Evolutionary conservation across 2,797 vertebrate genomes (phyloP).

Genomic region (Simalia tracyae): DNA sequence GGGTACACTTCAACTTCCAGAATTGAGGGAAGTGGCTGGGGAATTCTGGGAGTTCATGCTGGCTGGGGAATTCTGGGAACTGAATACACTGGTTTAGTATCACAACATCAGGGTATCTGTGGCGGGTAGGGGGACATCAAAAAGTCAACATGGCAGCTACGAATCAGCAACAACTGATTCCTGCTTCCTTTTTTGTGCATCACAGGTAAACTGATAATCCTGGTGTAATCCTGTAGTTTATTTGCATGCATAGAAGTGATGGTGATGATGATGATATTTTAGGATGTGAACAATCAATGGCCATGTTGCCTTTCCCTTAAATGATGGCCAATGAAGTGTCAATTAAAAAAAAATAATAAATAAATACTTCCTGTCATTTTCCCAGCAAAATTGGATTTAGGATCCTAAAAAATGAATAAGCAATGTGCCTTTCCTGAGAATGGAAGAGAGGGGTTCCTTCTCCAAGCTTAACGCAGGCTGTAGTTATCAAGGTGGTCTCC

Average conservation of each 20-base stretch:
- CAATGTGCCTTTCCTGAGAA: background rate
- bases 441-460: background rate
- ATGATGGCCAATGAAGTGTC: background rate
- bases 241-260: too few relatives aligned
- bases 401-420: background rate
- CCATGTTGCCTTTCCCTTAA: background rate
- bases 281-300: background rate
- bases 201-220: too few relatives aligned
- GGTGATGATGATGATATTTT: background rate
- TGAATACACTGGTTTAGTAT: background rate
- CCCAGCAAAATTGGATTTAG: background rate
- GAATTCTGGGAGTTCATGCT: too few relatives aligned
- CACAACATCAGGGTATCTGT: too few relatives aligned
- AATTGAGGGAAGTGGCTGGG: too few relatives aligned
- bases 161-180: too few relatives aligned
- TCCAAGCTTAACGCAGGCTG: background rate
- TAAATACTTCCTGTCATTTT: background rate
- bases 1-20: background rate
- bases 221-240: too few relatives aligned
- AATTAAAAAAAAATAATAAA: background rate
- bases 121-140: too few relatives aligned
- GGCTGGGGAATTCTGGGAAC: background rate
- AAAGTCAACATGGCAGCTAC: too few relatives aligned
- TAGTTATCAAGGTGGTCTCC: background rate
- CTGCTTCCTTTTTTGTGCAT: too few relatives aligned